A percentile compares a stretch with the other conserved stretches of the same genome.
phyloP scores from a whole-genome alignment of 2,113 vertebrate species.

The Ammodytes dubius region DNA sequence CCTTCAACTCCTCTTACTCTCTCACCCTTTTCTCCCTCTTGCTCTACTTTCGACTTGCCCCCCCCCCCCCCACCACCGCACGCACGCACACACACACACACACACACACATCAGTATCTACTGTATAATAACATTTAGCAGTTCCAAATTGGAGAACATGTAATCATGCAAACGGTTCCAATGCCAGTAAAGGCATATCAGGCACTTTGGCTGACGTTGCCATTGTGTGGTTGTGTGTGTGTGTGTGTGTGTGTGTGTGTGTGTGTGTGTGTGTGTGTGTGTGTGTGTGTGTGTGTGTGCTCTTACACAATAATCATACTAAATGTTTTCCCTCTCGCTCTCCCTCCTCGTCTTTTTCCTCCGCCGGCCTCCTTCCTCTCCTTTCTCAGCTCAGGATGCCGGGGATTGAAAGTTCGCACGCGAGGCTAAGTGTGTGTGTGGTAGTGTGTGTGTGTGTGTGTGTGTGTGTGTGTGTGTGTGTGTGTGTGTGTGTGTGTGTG shows the following conservation, averaged over 20 bases:
- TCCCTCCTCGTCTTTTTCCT: conserved; percentile 60
- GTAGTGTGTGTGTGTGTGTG: conserved; percentile 51
- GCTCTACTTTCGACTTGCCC: not conserved
- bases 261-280: conserved; percentile 47
- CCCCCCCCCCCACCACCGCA: too few relatives aligned
- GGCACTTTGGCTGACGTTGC: conserved; percentile 19
- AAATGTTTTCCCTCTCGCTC: conserved; percentile 49
- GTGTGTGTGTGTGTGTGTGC: not conserved
- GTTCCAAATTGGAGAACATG: conserved; percentile 48
- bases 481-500: conserved; percentile 40
- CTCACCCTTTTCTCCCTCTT: not conserved
- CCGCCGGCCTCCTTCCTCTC: conserved; percentile 69
- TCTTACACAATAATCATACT: conserved; percentile 51
- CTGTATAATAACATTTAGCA: conserved; percentile 54
- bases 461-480: conserved; percentile 38
- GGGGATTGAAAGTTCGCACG: conserved; percentile 78
- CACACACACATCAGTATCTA: conserved; percentile 29
- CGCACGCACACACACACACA: not conserved
- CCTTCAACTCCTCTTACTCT: not conserved
- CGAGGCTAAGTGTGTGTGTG: conserved; percentile 57
- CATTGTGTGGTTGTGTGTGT: conserved; percentile 26
- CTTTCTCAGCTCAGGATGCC: conserved; percentile 72
- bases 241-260: conserved; percentile 48
- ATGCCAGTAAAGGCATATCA: conserved; percentile 42
- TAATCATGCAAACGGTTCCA: conserved; percentile 55